Evolutionary conservation across 1,140 invertebrate species (phyloP).

Genomic region (Periplaneta americana): DNA sequence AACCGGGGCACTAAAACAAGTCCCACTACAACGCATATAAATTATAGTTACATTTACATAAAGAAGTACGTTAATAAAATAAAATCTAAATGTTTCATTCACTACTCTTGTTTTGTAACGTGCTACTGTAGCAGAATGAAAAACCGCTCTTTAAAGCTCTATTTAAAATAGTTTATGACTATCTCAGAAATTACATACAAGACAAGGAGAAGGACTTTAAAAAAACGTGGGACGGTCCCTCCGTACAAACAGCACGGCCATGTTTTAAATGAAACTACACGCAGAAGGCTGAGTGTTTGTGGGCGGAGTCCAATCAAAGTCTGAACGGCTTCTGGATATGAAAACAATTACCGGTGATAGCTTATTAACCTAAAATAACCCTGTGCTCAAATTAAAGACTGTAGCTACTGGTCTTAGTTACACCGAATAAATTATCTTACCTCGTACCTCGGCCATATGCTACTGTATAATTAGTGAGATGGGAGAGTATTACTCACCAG

Average conservation of each 20-base stretch:
- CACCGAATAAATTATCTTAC: not conserved
- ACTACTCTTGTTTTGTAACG: not conserved
- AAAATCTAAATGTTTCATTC: not conserved
- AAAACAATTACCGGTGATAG: not conserved
- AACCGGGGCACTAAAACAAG: not conserved
- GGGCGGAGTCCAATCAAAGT: conserved; percentile 4
- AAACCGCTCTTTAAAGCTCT: not conserved
- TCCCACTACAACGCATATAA: not conserved
- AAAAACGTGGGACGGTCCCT: not conserved
- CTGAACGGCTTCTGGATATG: not conserved
- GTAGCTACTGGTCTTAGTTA: not conserved
- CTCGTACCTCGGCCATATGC: not conserved
- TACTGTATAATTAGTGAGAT: not conserved
- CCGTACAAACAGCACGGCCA: not conserved
- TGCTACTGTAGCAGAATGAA: not conserved
- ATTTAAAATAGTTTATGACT: not conserved
- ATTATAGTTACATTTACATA: not conserved
- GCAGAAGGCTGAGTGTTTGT: not conserved
- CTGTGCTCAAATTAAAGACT: not conserved
- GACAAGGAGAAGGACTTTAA: not conserved
- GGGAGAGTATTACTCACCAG: not conserved
- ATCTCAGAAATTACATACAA: not conserved
- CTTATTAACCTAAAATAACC: not conserved
- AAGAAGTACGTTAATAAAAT: not conserved
- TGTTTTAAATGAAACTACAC: not conserved